Evolutionary conservation across 2,113 vertebrate genomes (phyloP).

Genomic region (Mixornis gularis): DNA sequence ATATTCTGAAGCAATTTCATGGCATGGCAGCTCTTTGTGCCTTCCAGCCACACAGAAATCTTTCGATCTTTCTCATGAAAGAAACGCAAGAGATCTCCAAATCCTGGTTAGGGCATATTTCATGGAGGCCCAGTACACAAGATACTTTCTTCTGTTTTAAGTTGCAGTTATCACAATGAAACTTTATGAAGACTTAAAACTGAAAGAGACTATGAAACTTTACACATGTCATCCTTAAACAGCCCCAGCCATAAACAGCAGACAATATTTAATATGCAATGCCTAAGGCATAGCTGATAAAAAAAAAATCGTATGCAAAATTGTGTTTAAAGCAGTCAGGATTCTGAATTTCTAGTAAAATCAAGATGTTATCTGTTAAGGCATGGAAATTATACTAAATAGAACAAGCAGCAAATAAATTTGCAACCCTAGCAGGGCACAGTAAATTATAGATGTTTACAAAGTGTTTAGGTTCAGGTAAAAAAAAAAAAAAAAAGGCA

Average conservation of each 20-base stretch:
- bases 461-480: not conserved
- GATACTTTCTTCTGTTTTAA: not conserved
- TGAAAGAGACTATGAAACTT: not conserved
- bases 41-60: not conserved
- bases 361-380: not conserved
- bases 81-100: not conserved
- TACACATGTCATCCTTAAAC: not conserved
- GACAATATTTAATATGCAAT: not conserved
- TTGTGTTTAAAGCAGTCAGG: not conserved
- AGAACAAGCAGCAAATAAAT: not conserved
- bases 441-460: not conserved
- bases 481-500: not conserved
- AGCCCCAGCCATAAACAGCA: not conserved
- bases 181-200: not conserved
- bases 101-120: not conserved
- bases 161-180: not conserved
- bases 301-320: not conserved
- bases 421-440: not conserved
- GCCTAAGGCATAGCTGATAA: not conserved
- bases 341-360: not conserved
- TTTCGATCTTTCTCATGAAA: not conserved
- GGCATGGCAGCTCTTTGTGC: not conserved
- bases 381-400: not conserved
- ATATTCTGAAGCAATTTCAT: not conserved
- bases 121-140: not conserved